Percentiles rank a stretch among this genome's conserved stretches.
These are phyloP conservation scores for Euzetes globulus DNA, from an alignment of 2,888 invertebrate species.

Conservation along the genomic window DNA sequence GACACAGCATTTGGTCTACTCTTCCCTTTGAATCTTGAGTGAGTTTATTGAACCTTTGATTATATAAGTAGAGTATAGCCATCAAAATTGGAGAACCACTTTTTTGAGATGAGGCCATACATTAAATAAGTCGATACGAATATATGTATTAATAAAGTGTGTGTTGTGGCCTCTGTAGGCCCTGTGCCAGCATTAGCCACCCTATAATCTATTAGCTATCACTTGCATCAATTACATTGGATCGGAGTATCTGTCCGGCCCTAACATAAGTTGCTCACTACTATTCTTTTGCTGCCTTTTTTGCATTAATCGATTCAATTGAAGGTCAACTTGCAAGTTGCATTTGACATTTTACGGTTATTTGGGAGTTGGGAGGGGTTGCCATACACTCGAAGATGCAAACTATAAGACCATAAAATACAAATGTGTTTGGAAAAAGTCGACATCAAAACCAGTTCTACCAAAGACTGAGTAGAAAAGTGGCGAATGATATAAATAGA, in stretches of 20 bases:
- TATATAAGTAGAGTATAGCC: not conserved
- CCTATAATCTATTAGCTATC: constrained; percentile 30
- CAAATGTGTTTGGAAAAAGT: constrained; percentile 1
- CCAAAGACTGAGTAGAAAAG: not conserved
- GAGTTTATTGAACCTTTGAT: constrained; percentile 24
- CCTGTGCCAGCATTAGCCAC: constrained; percentile 27
- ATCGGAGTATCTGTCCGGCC: constrained; percentile 16
- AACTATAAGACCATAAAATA: constrained; percentile 7
- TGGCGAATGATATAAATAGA: constrained; percentile 29
- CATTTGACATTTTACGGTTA: constrained; percentile 27
- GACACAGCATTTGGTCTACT: not conserved
- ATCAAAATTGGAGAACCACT: constrained; percentile 16
- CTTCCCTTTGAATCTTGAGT: not conserved
- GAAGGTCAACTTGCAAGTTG: constrained; percentile 6
- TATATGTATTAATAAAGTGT: constrained; percentile 27
- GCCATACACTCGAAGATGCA: not conserved
- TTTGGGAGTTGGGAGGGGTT: constrained; percentile 24
- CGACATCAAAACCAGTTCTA: constrained; percentile 27
- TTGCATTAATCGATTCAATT: constrained; percentile 6
- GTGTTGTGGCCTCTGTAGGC: not conserved
- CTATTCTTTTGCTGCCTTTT: not conserved
- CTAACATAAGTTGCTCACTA: constrained; percentile 10
- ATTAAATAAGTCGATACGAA: constrained; percentile 15
- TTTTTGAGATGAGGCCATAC: constrained; percentile 18
- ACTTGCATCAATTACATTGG: constrained; percentile 29